Conservation (phyloP, 2,113 vertebrate species). For the Colinus virginianus region DNA sequence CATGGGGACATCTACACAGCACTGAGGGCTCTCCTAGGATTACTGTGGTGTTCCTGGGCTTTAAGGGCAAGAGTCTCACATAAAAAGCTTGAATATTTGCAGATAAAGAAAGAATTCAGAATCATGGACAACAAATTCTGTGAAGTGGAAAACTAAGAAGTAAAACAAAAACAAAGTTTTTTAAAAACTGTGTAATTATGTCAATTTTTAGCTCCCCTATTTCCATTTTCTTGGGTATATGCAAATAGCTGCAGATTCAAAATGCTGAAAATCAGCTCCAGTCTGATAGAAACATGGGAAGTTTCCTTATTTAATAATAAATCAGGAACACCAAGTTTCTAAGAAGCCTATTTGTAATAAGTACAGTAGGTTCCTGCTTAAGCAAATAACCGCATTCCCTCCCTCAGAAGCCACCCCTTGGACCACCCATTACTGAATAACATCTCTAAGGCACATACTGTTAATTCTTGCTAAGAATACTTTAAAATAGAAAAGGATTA, state of each 20-base stretch:
- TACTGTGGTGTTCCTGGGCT: not conserved
- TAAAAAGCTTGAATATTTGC: not conserved
- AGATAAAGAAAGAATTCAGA: not conserved
- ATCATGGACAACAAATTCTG: not conserved
- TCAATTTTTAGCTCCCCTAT: not conserved
- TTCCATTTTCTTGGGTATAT: not conserved
- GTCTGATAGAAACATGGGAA: not conserved
- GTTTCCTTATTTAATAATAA: not conserved
- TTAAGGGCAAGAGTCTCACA: not conserved
- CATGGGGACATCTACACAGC: not conserved
- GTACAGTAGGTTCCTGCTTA: not conserved
- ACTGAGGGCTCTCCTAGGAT: not conserved
- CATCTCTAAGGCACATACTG: not conserved
- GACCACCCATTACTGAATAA: slow-evolving; percentile 13
- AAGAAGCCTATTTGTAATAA: not conserved
- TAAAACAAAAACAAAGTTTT: not conserved
- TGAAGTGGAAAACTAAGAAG: not conserved
- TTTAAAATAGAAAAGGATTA: slow-evolving; percentile 45
- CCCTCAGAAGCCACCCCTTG: not conserved
- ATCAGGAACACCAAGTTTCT: not conserved
- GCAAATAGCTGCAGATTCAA: not conserved
- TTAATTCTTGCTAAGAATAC: slow-evolving; percentile 11
- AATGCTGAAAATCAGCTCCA: not conserved
- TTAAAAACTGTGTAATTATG: not conserved
- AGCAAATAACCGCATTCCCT: not conserved